Conservation (phyloP, 2,888 invertebrate species). For the Macrostomum cliftonense region DNA sequence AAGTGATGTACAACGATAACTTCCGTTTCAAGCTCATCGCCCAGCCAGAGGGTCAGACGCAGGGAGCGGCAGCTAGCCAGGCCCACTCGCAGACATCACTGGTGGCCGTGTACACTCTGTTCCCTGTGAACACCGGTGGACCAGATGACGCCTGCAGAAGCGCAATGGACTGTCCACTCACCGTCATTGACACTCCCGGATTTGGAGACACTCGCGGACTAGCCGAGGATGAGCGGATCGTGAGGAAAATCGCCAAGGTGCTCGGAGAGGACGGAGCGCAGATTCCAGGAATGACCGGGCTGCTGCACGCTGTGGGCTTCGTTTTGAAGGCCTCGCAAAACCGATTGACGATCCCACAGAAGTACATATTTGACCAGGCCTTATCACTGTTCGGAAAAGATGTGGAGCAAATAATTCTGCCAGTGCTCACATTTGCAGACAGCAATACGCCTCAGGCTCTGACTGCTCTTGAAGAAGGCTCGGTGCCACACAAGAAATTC, state of each 20-base stretch:
- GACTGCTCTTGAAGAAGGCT: not conserved
- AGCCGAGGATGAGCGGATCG: not conserved
- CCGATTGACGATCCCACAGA: not conserved
- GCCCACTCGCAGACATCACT: not conserved
- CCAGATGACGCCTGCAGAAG: no score
- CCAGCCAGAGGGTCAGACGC: not conserved
- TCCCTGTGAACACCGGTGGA: no score
- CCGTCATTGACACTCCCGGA: slow-evolving; percentile 1
- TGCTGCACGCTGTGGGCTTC: not conserved
- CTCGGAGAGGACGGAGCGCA: not conserved
- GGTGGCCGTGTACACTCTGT: not conserved
- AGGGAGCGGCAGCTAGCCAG: not conserved
- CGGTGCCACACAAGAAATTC: not conserved
- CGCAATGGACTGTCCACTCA: not conserved
- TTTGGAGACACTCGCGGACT: slow-evolving; percentile 1
- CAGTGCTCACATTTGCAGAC: not conserved
- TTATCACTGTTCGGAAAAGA: not conserved
- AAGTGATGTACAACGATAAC: not conserved
- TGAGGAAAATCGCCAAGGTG: not conserved
- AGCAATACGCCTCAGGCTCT: not conserved
- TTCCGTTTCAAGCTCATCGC: not conserved
- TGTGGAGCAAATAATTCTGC: not conserved
- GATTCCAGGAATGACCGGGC: not conserved
- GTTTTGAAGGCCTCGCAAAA: not conserved
- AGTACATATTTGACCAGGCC: not conserved